These are phyloP conservation scores for Columba livia DNA, from an alignment of 2,113 vertebrate genomes.

Conservation along the genomic window DNA sequence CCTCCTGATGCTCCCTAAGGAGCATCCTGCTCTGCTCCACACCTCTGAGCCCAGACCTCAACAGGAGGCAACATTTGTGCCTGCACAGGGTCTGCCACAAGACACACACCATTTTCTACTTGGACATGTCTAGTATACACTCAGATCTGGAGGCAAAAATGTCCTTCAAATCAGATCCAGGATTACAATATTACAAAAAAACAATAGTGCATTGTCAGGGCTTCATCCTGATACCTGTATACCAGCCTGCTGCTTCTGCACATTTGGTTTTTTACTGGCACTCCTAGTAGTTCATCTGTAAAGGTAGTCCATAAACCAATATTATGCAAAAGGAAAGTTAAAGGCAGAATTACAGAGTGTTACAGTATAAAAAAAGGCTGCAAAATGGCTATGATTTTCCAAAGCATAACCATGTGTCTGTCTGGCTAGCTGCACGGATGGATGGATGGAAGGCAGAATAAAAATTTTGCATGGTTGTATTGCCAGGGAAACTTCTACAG, in stretches of 20 bases:
- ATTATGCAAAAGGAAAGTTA: not conserved
- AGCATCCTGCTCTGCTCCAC: not conserved
- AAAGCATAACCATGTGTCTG: conserved; percentile 59
- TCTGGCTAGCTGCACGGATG: not conserved
- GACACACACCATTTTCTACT: not conserved
- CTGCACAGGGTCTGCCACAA: not conserved
- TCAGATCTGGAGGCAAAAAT: not conserved
- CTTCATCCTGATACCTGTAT: not conserved
- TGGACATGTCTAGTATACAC: not conserved
- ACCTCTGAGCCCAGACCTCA: not conserved
- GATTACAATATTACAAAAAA: not conserved
- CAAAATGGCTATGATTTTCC: conserved; percentile 44
- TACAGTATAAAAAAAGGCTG: not conserved
- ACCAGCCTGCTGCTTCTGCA: not conserved
- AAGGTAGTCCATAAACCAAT: not conserved
- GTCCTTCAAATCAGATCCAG: not conserved
- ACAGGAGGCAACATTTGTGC: not conserved
- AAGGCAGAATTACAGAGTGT: conserved; percentile 34
- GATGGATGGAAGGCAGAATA: not conserved
- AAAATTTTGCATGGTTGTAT: not conserved
- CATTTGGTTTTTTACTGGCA: not conserved
- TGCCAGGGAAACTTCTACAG: not conserved
- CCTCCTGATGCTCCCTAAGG: not conserved
- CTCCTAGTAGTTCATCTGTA: not conserved
- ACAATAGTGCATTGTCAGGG: not conserved